Conservation (phyloP, 2,888 invertebrate genomes). For the Plemyria rubiginata region DNA sequence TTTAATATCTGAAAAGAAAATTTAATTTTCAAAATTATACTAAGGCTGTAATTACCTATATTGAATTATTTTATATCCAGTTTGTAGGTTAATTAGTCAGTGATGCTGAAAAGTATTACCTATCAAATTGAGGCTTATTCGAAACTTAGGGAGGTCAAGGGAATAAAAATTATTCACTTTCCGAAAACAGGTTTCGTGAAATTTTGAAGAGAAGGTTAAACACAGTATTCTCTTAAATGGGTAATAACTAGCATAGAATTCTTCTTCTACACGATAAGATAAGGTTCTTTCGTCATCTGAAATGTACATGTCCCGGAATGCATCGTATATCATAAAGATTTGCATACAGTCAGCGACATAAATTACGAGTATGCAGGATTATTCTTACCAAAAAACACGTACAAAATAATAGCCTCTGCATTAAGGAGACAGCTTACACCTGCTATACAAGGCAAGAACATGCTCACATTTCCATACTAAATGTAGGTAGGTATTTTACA, state of each 20-base stretch:
- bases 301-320: constrained; percentile 27
- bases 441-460: constrained; percentile 21
- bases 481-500: constrained; percentile 9
- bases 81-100: neutral
- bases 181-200: neutral
- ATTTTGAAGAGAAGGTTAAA: constrained; percentile 14
- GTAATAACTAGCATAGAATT: constrained; percentile 4
- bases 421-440: constrained; percentile 11
- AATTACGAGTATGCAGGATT: constrained; percentile 15
- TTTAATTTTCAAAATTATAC: no score
- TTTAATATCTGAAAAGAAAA: neutral
- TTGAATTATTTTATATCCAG: neutral
- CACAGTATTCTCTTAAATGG: neutral
- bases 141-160: neutral
- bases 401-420: constrained; percentile 7
- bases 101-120: neutral
- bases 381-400: constrained; percentile 22
- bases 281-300: constrained; percentile 28
- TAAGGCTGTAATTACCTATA: no score
- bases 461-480: constrained; percentile 22
- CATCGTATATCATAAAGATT: constrained; percentile 31
- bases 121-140: neutral
- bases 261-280: constrained; percentile 26
- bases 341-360: constrained; percentile 25
- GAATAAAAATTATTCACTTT: neutral